Conservation (phyloP, 2,888 invertebrate species). For the Orchestes rusci region DNA sequence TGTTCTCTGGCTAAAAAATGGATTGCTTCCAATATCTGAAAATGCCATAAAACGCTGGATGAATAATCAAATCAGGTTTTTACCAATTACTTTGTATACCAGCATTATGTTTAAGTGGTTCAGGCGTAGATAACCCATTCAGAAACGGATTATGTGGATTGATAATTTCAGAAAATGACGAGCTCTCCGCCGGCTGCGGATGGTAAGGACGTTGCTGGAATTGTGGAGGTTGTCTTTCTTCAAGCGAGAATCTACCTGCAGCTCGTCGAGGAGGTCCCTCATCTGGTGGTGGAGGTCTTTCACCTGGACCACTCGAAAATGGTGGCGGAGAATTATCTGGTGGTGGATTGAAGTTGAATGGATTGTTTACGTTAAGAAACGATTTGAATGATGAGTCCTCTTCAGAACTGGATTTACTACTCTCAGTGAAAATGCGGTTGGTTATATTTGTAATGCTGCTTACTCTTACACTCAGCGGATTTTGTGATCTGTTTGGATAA, state of each 20-base stretch:
- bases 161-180: neutral
- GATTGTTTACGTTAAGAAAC: conserved; percentile 16
- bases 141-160: conserved; percentile 22
- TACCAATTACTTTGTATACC: conserved; percentile 11
- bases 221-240: conserved; percentile 6
- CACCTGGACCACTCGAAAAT: neutral
- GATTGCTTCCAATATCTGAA: conserved; percentile 5
- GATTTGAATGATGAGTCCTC: conserved; percentile 2
- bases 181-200: conserved; percentile 1
- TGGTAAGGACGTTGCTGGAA: neutral
- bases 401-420: neutral
- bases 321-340: conserved; percentile 11
- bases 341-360: conserved; percentile 24
- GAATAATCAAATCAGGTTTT: too few relatives aligned
- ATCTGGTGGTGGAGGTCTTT: conserved; percentile 2
- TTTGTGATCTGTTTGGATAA: conserved; percentile 6
- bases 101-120: conserved; percentile 6
- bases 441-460: conserved; percentile 14
- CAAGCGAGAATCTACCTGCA: neutral
- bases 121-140: conserved; percentile 15
- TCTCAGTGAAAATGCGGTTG: too few relatives aligned
- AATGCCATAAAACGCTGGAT: too few relatives aligned
- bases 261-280: conserved; percentile 3
- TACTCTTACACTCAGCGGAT: conserved; percentile 11
- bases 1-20: conserved; percentile 9